These are phyloP conservation scores for Dinothrombium tinctorium DNA, from an alignment of 1,140 invertebrate genomes.

Conservation along the genomic window DNA sequence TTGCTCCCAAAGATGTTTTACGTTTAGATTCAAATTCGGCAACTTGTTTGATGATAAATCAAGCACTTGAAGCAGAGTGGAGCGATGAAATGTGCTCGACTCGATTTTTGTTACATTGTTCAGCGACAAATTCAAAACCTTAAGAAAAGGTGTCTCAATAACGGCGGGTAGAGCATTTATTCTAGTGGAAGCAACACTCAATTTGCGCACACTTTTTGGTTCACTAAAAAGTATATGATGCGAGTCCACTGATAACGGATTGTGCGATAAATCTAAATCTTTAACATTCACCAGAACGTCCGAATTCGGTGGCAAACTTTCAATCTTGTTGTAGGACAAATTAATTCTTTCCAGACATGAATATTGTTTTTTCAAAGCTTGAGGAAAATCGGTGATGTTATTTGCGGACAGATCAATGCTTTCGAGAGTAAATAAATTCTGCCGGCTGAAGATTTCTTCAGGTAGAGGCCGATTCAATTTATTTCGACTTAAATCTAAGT, in stretches of 20 bases:
- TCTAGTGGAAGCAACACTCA: conserved; percentile 54
- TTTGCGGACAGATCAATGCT: conserved; percentile 54
- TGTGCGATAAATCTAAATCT: conserved; percentile 55
- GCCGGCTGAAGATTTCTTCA: conserved; percentile 55
- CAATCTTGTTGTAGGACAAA: conserved; percentile 47
- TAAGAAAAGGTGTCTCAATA: conserved; percentile 63
- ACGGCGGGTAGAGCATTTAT: conserved; percentile 26
- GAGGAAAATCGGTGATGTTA: conserved; percentile 45
- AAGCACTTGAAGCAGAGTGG: conserved; percentile 46
- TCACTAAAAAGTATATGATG: conserved; percentile 51
- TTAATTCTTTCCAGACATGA: conserved; percentile 51
- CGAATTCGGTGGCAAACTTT: conserved; percentile 50
- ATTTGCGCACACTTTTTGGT: conserved; percentile 54
- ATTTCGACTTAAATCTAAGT: conserved; percentile 51
- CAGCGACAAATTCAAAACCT: conserved; percentile 47
- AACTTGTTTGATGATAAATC: conserved; percentile 52
- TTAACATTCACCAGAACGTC: conserved; percentile 67
- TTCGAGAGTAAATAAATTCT: conserved; percentile 47
- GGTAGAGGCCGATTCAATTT: conserved; percentile 43
- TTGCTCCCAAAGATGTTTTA: conserved; percentile 32
- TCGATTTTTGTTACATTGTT: conserved; percentile 43
- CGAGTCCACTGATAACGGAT: conserved; percentile 46
- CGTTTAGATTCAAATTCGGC: conserved; percentile 24
- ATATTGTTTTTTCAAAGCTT: conserved; percentile 52
- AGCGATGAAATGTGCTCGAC: conserved; percentile 38